A percentile compares a stretch with the other conserved stretches of the same genome.
phyloP scores from a whole-genome alignment of 2,113 vertebrate species.

The Heterocephalus glaber region DNA sequence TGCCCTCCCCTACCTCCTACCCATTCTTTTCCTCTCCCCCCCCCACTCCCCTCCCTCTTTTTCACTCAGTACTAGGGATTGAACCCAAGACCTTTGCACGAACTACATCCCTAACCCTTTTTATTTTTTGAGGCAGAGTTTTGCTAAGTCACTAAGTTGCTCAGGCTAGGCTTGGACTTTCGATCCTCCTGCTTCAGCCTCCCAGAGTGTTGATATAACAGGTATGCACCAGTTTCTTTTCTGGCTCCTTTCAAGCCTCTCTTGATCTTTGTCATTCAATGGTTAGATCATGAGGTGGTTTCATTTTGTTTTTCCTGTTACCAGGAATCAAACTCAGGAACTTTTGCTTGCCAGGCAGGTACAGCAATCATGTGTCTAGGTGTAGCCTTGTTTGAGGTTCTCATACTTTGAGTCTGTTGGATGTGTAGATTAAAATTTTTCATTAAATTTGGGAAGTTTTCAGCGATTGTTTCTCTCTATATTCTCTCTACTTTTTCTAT shows the following conservation, averaged over 20 bases:
- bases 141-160: neutral
- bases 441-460: neutral
- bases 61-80: neutral
- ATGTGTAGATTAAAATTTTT: neutral
- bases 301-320: no score
- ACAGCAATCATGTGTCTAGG: neutral
- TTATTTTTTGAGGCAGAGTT: neutral
- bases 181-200: neutral
- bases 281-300: neutral
- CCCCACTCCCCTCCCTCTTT: neutral
- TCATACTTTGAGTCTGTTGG: neutral
- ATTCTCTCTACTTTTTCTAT: neutral
- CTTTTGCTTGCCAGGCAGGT: no score
- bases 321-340: no score
- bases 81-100: neutral
- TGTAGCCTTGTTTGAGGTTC: neutral
- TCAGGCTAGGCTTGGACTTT: neutral
- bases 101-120: neutral
- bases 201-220: neutral
- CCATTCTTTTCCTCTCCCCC: neutral
- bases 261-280: neutral
- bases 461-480: neutral
- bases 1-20: no score
- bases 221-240: neutral
- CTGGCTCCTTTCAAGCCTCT: neutral